A percentile compares a stretch with the other conserved stretches of the same genome.
Evolutionary conservation across 2,888 invertebrate genomes (phyloP).

Genomic region (Lochmaea capreae): DNA sequence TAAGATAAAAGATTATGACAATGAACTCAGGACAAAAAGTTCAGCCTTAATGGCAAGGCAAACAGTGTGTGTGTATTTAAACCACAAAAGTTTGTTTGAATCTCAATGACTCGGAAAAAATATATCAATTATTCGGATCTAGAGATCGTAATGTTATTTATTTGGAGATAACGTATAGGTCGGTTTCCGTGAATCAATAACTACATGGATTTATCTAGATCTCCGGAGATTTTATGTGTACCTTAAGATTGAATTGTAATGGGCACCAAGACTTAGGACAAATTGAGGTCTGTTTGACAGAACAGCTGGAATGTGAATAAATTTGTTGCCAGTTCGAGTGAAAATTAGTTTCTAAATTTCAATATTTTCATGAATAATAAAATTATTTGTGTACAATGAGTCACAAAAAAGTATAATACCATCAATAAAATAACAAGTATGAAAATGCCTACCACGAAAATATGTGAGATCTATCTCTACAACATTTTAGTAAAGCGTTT

Average conservation of each 20-base stretch:
- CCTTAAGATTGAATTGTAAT: conserved; percentile 1
- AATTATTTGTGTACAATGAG: no score
- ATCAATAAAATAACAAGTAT: no score
- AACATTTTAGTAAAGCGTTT: no score
- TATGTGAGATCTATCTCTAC: no score
- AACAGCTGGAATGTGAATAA: neutral
- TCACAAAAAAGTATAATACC: no score
- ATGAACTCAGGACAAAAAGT: conserved; percentile 43
- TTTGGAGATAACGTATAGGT: conserved; percentile 30
- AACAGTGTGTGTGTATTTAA: conserved; percentile 39
- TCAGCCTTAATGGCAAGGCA: conserved; percentile 41
- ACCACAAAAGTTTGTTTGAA: conserved; percentile 42
- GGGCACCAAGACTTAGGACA: neutral
- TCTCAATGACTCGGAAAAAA: conserved; percentile 42
- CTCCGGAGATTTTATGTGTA: neutral
- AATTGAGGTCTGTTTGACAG: neutral
- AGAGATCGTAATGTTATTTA: conserved; percentile 27
- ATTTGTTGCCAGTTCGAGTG: neutral
- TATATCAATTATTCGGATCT: conserved; percentile 40
- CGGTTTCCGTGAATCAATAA: conserved; percentile 34
- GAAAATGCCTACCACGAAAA: no score
- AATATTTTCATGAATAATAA: no score
- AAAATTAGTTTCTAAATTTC: no score
- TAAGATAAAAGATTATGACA: conserved; percentile 45
- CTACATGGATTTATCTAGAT: conserved; percentile 23